These are phyloP conservation scores for Conops quadrifasciatus DNA, from an alignment of 2,888 invertebrate genomes.

Conservation along the genomic window DNA sequence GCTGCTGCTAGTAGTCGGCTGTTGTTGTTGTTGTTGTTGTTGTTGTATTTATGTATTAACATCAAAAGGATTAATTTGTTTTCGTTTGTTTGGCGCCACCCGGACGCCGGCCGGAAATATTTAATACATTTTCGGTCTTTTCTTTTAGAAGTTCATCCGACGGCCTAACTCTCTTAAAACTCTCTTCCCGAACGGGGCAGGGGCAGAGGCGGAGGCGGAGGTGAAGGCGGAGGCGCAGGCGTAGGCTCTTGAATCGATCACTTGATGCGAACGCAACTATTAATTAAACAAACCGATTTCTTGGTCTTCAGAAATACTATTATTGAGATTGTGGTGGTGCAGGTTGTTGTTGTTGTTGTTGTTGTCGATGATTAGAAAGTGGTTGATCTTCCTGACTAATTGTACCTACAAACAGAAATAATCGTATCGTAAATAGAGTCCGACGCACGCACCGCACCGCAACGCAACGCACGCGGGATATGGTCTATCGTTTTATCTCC, in stretches of 20 bases:
- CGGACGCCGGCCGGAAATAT: conserved; percentile 58
- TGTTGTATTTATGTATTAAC: background rate
- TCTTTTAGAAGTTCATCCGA: conserved; percentile 3
- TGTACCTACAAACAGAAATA: conserved; percentile 21
- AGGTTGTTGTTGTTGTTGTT: conserved; percentile 3
- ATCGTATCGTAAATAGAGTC: background rate
- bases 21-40: background rate
- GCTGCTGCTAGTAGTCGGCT: too few species aligned
- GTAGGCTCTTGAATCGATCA: too few species aligned
- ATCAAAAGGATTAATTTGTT: conserved; percentile 27
- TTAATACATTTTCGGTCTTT: conserved; percentile 37
- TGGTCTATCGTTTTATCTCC: background rate
- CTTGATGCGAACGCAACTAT: conserved; percentile 28
- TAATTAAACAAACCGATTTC: conserved; percentile 38
- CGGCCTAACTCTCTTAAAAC: background rate
- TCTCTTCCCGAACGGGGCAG: too few species aligned
- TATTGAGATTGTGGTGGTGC: too few species aligned
- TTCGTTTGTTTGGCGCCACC: conserved; percentile 52
- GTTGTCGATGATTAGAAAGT: conserved; percentile 21
- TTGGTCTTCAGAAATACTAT: conserved; percentile 6
- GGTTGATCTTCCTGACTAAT: conserved; percentile 40
- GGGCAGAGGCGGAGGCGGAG: too few species aligned
- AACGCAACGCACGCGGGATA: background rate
- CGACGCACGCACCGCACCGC: background rate
- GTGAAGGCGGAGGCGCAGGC: too few species aligned